A percentile compares a stretch with the other conserved stretches of the same genome.
Evolutionary conservation across 2,113 vertebrate species (phyloP).

Genomic region (Lota lota): DNA sequence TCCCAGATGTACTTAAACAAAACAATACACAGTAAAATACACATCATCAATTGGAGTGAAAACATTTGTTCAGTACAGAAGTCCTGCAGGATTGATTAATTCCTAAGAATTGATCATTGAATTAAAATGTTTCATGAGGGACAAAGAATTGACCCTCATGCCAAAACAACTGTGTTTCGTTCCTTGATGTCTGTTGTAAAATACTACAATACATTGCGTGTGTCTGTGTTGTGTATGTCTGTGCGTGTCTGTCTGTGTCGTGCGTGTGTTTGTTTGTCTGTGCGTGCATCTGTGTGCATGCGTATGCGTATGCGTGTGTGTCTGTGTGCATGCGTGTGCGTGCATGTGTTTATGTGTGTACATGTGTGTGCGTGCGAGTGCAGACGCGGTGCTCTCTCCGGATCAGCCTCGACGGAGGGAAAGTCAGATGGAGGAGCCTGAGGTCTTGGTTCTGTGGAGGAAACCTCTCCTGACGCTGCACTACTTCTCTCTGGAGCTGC

Average conservation of each 20-base stretch:
- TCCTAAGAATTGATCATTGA: too few relatives aligned
- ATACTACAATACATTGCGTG: too few relatives aligned
- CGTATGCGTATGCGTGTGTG: not conserved
- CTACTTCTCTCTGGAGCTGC: not conserved
- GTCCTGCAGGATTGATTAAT: too few relatives aligned
- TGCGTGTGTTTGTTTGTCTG: not conserved
- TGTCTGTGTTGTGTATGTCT: not conserved
- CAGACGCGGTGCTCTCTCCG: not conserved
- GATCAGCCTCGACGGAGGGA: not conserved
- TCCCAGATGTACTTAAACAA: too few relatives aligned
- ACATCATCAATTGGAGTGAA: too few relatives aligned
- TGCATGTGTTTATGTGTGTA: too few relatives aligned
- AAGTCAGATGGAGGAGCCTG: not conserved
- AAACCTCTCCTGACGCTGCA: not conserved
- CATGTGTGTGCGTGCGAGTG: not conserved
- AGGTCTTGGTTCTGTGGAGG: not conserved
- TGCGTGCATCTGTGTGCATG: not conserved
- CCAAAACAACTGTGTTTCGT: too few relatives aligned
- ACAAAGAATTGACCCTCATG: too few relatives aligned
- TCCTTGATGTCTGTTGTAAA: too few relatives aligned
- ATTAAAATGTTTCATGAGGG: too few relatives aligned
- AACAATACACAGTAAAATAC: too few relatives aligned
- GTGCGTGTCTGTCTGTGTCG: not conserved
- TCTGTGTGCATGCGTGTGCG: not conserved
- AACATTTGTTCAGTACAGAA: too few relatives aligned